Evolutionary conservation across 2,113 vertebrate genomes (phyloP).

Genomic region (Nothobranchius furzeri): DNA sequence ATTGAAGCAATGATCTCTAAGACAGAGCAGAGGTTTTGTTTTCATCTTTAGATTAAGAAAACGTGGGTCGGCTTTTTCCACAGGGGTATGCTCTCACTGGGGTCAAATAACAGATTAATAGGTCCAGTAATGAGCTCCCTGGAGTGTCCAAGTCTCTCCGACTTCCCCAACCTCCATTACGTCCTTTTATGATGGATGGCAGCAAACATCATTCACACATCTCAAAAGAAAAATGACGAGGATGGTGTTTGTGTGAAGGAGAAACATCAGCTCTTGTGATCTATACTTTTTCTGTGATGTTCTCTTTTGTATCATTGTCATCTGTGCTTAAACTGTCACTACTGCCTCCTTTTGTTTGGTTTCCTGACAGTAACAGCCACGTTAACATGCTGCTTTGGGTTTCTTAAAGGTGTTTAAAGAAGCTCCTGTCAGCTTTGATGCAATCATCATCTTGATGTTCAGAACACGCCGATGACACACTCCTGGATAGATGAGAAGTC

Average conservation of each 20-base stretch:
- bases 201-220: constrained; percentile 77
- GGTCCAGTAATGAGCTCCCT: constrained; percentile 83
- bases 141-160: constrained; percentile 72
- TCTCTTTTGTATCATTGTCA: constrained; percentile 74
- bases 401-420: constrained; percentile 59
- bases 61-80: constrained; percentile 71
- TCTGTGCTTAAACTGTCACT: constrained; percentile 68
- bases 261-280: constrained; percentile 72
- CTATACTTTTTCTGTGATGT: constrained; percentile 63
- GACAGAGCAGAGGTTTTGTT: constrained; percentile 69
- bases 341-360: constrained; percentile 63
- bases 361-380: constrained; percentile 45
- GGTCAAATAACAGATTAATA: constrained; percentile 85
- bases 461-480: constrained; percentile 30
- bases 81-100: constrained; percentile 72
- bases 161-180: constrained; percentile 68
- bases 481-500: not conserved
- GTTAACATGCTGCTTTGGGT: constrained; percentile 52
- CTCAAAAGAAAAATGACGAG: constrained; percentile 72
- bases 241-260: constrained; percentile 76
- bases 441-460: constrained; percentile 38
- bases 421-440: constrained; percentile 58
- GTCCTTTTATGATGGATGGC: constrained; percentile 75
- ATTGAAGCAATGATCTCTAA: constrained; percentile 53
- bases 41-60: constrained; percentile 74